phyloP scores from a whole-genome alignment of 2,888 invertebrate species.

The Didymodactylos carnosus region DNA sequence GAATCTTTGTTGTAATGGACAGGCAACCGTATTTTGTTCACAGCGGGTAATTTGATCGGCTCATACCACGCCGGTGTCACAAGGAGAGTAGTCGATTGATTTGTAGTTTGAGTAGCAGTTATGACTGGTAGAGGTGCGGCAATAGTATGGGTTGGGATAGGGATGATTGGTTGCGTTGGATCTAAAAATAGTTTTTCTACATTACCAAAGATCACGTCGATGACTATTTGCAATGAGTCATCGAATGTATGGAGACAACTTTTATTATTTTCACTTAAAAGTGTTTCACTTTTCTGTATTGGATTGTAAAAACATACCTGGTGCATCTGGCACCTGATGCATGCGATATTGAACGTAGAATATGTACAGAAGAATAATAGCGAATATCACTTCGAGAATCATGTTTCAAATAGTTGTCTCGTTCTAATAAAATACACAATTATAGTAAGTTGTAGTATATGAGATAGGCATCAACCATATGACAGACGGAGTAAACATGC shows the following conservation, averaged over 20 bases:
- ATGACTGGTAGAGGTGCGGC: background rate
- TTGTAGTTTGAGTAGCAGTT: background rate
- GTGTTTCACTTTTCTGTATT: background rate
- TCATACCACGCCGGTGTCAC: background rate
- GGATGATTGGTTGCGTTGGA: background rate
- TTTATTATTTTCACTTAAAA: no score
- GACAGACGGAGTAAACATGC: no score
- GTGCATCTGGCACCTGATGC: background rate
- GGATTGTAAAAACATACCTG: background rate
- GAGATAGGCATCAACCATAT: background rate
- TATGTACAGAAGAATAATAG: background rate
- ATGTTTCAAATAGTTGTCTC: background rate
- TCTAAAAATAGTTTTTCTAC: no score
- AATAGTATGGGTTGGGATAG: background rate
- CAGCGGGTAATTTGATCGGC: background rate
- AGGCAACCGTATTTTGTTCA: background rate
- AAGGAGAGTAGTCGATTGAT: background rate
- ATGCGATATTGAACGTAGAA: background rate
- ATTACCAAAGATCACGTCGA: no score
- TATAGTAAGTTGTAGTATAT: no score
- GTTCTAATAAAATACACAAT: no score
- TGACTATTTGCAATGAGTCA: no score
- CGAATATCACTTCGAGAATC: background rate
- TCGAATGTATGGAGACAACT: no score
- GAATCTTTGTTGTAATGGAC: background rate